Evolutionary conservation across 2,113 vertebrate species (phyloP).

Genomic region (Syngnathus typhle): DNA sequence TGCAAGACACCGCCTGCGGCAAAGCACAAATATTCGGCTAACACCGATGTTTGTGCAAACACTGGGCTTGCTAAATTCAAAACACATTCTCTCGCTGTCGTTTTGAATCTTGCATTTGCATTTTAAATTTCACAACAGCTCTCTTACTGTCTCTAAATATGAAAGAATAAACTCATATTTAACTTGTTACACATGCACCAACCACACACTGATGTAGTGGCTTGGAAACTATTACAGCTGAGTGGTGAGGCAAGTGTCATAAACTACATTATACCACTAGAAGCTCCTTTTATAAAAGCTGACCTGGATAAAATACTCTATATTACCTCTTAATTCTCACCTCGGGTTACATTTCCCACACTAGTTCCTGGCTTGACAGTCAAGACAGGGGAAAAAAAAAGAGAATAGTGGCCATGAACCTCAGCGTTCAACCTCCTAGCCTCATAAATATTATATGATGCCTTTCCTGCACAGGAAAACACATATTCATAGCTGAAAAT

Average conservation of each 20-base stretch:
- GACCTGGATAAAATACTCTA: neutral
- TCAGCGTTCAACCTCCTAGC: neutral
- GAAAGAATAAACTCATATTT: neutral
- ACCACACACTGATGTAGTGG: neutral
- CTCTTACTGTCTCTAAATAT: neutral
- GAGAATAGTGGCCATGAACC: neutral
- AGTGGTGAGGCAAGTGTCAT: slow-evolving; percentile 4
- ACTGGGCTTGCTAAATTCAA: neutral
- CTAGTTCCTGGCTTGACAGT: neutral
- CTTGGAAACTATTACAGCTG: slow-evolving; percentile 4
- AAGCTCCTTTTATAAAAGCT: slow-evolving; percentile 1
- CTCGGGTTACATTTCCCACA: slow-evolving; percentile 3
- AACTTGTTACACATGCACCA: neutral
- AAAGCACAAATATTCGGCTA: neutral
- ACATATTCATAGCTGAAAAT: neutral
- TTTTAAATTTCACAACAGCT: neutral
- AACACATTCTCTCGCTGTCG: neutral
- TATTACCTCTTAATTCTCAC: slow-evolving; percentile 2
- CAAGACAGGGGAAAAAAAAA: neutral
- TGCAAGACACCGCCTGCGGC: neutral
- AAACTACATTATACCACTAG: slow-evolving; percentile 5
- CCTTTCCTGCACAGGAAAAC: neutral
- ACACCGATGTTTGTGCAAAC: neutral
- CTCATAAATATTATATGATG: slow-evolving; percentile 1
- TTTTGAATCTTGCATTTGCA: neutral